phyloP scores from a whole-genome alignment of 2,888 invertebrate genomes.

The Pelosia muscerda region DNA sequence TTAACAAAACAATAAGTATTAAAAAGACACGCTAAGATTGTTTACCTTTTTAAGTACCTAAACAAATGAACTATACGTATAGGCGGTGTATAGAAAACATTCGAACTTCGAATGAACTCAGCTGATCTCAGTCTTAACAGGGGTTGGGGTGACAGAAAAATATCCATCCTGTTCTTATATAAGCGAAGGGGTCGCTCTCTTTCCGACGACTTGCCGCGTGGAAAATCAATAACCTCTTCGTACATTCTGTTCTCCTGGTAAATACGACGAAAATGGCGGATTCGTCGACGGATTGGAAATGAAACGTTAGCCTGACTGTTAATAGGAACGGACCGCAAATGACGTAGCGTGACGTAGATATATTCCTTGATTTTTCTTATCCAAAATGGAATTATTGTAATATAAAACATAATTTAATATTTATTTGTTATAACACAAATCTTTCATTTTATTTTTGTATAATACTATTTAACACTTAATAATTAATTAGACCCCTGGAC shows the following conservation, averaged over 20 bases:
- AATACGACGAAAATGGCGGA: conserved; percentile 75
- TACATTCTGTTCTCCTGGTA: conserved; percentile 62
- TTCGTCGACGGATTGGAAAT: conserved; percentile 54
- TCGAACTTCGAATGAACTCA: not conserved
- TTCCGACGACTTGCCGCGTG: conserved; percentile 23
- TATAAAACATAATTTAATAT: no score
- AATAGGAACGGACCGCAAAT: not conserved
- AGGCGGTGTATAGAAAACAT: no score
- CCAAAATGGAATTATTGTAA: not conserved
- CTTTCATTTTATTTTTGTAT: no score
- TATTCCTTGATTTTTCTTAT: not conserved
- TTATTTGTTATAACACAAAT: not conserved
- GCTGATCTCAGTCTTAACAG: not conserved
- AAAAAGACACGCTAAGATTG: no score
- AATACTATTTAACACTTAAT: no score
- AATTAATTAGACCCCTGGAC: no score
- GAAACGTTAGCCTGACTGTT: not conserved
- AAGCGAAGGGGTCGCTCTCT: conserved; percentile 28
- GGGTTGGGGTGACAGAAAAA: conserved; percentile 9
- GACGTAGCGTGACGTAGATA: no score
- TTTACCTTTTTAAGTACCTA: no score
- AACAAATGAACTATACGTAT: no score
- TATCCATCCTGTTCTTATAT: conserved; percentile 31
- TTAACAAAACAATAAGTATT: no score
- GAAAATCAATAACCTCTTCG: conserved; percentile 61